Base-by-base conservation (phyloP, 2,888 invertebrate genomes). In the Drosophila basisetae region DNA sequence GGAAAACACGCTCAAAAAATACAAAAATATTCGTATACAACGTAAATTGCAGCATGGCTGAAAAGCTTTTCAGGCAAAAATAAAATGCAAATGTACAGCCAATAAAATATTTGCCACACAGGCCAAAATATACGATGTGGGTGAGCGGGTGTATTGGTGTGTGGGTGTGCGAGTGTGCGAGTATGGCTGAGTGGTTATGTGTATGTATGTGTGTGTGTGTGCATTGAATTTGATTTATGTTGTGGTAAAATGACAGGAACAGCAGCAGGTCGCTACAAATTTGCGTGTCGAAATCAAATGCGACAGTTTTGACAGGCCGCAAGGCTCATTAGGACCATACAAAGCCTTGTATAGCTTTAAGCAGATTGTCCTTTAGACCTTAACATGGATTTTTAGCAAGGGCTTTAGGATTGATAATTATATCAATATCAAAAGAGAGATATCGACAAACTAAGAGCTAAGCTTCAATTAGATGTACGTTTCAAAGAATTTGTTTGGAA, bases 241-340 rank as follows among this genome's bases (percentile, higher is more conserved):
- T 79, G 80, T 78, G 83, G 82, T 78, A 78, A 83, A 80, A 62
- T 69, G 73, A 74, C 75, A 76, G 77, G 69, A 76, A 60, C 82
- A 80, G 78, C 71, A 68, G 63, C 65, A 56, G 58, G 52, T 41
- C 60, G 63, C 77, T 54, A 62, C 76, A 75, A 74, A 86, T 84
- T 84, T 86, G 75, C 76, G 76, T 86, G 76, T 86, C 82, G 73
- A 82, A 82, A 84, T 83, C 86, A 84, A 86, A 75, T 80, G 86
- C 70, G 84, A 84, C 86, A 82, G 83, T 68, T 77, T 75, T 82
- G 82, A 85, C 82, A 84, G 69, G 56, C 76, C 83, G 75, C 80
- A 69, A 72, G 76, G 73, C 86, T 84, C 84, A 84, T 84, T 86
- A 86, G 80, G 67, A 69, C 60, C 78, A 83, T 66, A 67, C 79